Base-by-base conservation (phyloP, 2,888 invertebrate species). In the Pseudanteris insignis region DNA sequence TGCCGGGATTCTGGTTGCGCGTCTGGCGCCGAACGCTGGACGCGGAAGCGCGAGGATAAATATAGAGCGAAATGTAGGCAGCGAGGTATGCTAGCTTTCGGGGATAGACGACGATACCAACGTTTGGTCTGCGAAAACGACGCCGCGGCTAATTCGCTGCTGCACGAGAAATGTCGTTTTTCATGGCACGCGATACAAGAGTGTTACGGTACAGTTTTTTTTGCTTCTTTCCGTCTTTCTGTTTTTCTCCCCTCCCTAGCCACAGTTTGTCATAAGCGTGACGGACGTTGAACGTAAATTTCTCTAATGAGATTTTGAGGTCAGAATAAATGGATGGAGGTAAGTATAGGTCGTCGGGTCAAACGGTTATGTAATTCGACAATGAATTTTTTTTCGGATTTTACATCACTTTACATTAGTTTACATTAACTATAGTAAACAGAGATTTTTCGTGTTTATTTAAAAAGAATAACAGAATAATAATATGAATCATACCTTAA, bases 41-140 rank as follows among this genome's bases (percentile, higher is more conserved):
- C 70, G 65, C 71, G 70, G 72, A 74, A 74, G 71, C 25, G 44
- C 68, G 68, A 44, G 71, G 72, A 73, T 76, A 73, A 75, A 76
- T 76, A 76, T 63, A 63, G 63, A 54, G 63, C 58, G 41, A 50
- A 63, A 63, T 58, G 69, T 70, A 66, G 57, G 54, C 43, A 55
- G 36, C 43, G 24, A 48, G 44, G 53, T 63, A 48, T 36, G 44
- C 38, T 11, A 38, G 30, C 26, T n/a, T 40, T 46, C 30, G 54
- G 21, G 47, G 36, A 57, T 32, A 58, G 47, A 33, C 37, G 24
- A 3, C n/a, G n/a, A 6, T 32, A 51, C 38, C 41, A 51, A 43
- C 34, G 44, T 37, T 57, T 51, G 26, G 12, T 9, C 34, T 26
- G 32, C 37, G 34, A 48, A 37, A 43, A 38, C 18, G 53, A 43